Evolutionary conservation across 2,797 vertebrate genomes (phyloP), one percentile per base, ranked within the genome.

Genomic region (Melanotaenia parkinsoni): DNA sequence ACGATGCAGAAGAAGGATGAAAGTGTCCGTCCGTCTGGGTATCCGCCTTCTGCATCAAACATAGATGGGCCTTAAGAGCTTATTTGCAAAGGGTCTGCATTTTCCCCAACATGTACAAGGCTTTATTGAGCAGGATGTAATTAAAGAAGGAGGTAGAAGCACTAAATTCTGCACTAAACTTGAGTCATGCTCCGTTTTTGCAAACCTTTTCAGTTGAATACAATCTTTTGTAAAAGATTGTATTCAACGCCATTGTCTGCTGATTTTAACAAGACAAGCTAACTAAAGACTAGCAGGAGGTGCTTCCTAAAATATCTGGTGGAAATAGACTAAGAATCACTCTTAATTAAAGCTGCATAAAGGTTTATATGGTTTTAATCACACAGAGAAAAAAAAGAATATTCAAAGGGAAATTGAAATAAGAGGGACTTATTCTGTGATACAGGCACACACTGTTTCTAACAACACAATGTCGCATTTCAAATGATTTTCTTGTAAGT

Each of bases 321-420:
- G 57, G 9, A 65, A 72, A 63, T 58, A 54, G 58, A 30, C 47
- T 18, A 58, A 58, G 32, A 37, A 38, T 65, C 32, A 30, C n/a
- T 7, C 43, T 64, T 43, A 22, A n/a, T 26, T 53, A n/a, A 18
- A 30, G 28, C 53, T 18, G 4, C 4, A 38, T 33, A 30, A 6
- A 43, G 22, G 16, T 40, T 61, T 10, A 18, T 61, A 16, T 45
- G 11, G n/a, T 38, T 65, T 65, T 22, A 26, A 32, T 32, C 6
- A 32, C 32, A 32, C 11, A 22, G 5, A 14, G 5, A 43, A 18
- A 43, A 4, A 16, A 43, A 4, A 10, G 38, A 43, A 8, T 47
- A 30, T 59, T 68, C 16, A 50, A 58, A 28, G 5, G 5, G 14
- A 69, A 13, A 30, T 45, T 63, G 24, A 26, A 73, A 67, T 61